phyloP scores from a whole-genome alignment of 2,888 invertebrate genomes.

The Zeuzera pyrina region DNA sequence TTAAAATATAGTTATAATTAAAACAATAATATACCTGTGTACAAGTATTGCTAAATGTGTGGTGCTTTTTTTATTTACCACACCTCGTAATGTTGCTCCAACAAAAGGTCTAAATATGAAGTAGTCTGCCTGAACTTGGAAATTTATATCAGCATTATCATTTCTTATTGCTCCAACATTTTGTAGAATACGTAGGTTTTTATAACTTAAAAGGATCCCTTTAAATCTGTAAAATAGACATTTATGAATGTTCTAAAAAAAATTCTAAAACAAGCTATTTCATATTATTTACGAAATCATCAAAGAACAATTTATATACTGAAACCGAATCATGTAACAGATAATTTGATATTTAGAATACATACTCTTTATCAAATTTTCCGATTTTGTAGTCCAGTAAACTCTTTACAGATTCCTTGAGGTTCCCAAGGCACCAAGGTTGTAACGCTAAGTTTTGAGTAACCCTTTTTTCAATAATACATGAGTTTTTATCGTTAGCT shows the following conservation, averaged over 20 bases:
- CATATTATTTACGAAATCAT: background rate
- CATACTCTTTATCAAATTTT: constrained; percentile 76
- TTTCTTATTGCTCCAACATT: constrained; percentile 72
- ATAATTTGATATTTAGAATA: constrained; percentile 11
- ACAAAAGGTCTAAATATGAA: constrained; percentile 76
- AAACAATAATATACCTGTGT: constrained; percentile 71
- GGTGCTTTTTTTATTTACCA: constrained; percentile 77
- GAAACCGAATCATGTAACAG: background rate
- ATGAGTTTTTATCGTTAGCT: constrained; percentile 69
- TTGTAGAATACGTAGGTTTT: constrained; percentile 74
- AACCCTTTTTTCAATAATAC: constrained; percentile 68
- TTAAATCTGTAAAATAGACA: constrained; percentile 66
- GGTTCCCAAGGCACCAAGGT: constrained; percentile 75
- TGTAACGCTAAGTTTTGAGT: constrained; percentile 74
- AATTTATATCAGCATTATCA: constrained; percentile 76
- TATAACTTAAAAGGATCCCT: constrained; percentile 79
- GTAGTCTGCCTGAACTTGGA: constrained; percentile 79
- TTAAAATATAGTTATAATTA: background rate
- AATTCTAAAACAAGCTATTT: background rate
- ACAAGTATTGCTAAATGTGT: constrained; percentile 80
- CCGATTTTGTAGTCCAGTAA: constrained; percentile 73
- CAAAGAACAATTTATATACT: constrained; percentile 1
- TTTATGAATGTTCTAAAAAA: background rate
- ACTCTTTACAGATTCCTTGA: constrained; percentile 73
- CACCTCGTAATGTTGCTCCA: constrained; percentile 74